Evolutionary conservation across 2,797 vertebrate species (phyloP).

Genomic region (Acropternis orthonyx): DNA sequence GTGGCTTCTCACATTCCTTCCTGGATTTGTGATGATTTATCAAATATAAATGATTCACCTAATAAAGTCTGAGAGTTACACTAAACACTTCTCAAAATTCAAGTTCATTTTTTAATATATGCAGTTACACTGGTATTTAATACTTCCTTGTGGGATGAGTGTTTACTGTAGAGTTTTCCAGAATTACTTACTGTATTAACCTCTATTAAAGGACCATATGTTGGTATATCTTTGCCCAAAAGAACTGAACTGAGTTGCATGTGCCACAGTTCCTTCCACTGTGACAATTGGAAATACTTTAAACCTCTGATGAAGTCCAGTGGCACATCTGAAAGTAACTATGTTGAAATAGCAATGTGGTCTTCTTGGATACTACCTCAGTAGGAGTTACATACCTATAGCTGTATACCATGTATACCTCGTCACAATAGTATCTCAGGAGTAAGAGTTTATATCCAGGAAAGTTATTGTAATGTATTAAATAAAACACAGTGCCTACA

Average conservation of each 20-base stretch:
- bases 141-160: background rate
- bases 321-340: background rate
- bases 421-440: background rate
- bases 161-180: background rate
- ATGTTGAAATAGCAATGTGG: background rate
- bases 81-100: background rate
- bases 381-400: background rate
- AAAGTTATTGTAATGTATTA: background rate
- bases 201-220: background rate
- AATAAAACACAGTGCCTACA: background rate
- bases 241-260: background rate
- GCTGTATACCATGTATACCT: background rate
- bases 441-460: background rate
- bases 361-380: background rate
- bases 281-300: background rate
- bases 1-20: background rate
- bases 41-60: background rate
- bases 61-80: background rate
- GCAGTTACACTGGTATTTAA: background rate
- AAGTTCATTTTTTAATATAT: background rate
- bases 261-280: background rate
- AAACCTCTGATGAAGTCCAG: background rate
- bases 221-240: background rate
- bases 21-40: background rate
- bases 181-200: background rate